These are phyloP conservation scores for Paratilapia polleni DNA, from an alignment of 2,113 vertebrate species.

Conservation along the genomic window DNA sequence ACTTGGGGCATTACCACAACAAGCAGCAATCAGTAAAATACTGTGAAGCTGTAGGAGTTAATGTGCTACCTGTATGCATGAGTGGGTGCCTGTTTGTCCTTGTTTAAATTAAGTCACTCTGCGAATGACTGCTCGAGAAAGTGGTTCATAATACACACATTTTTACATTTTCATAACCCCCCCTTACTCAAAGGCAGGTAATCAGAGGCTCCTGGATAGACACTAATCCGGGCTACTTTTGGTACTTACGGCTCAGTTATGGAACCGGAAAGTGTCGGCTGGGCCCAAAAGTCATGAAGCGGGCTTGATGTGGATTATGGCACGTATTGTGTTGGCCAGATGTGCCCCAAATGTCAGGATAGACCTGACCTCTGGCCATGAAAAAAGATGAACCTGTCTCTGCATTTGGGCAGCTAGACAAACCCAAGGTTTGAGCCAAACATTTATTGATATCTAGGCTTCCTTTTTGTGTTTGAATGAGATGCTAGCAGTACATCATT, in stretches of 20 bases:
- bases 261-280: too few species aligned
- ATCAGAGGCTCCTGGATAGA: neutral
- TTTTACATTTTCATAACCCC: too few species aligned
- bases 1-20: neutral
- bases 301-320: neutral
- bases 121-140: neutral
- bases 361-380: neutral
- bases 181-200: too few species aligned
- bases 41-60: neutral
- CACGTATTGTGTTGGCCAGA: neutral
- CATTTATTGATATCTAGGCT: neutral
- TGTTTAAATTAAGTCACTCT: neutral
- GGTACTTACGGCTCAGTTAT: neutral
- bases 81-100: neutral
- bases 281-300: neutral
- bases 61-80: neutral
- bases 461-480: neutral
- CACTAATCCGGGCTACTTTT: neutral
- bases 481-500: neutral
- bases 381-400: neutral
- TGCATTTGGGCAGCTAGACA: neutral
- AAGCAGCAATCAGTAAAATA: neutral
- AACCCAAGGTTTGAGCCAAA: neutral
- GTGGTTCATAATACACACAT: too few species aligned
- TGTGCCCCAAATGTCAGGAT: neutral